Base-by-base conservation (phyloP, 2,113 vertebrate species). In the Alligator sinensis region DNA sequence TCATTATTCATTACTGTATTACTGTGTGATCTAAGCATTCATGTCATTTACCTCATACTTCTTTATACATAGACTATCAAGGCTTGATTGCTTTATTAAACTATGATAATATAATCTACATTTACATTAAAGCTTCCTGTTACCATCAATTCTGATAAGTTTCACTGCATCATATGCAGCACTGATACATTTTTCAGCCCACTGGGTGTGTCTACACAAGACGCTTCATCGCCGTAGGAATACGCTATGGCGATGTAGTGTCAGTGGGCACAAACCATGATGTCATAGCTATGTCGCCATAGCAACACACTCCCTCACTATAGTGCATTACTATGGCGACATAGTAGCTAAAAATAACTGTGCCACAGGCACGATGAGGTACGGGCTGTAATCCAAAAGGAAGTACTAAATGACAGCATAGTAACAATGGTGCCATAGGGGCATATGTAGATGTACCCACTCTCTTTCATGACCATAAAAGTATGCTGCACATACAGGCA, bases 11-110 rank as follows among this genome's bases (percentile, higher is more conserved):
- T 83, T 66, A 54, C 6, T 55, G 58, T 9, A 19, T n/a, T 30
- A 6, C 80, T 28, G 4, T 61, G 18, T 59, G 12, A 61, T 75
- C 54, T 93, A 30, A 78, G 13, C 5, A 34, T 18, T 76, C 11
- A 28, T 70, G 27, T 19, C 61, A 9, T 94, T 95, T 90, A 38
- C 85, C 28, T 91, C 87, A 34, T 89, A 76, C 88, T 87, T 93
- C 92, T 91, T 76, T 84, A 80, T 89, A 88, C 3, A 2, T 78
- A 68, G 72, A 66, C 75, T 82, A 28, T 82, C 93, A 77, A 70
- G 24, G 60, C 34, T 3, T 86, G 94, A 96, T 91, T 77, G 22
- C 70, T 94, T 94, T 94, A 34, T 92, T 95, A 92, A 70, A 66
- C 77, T 91, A 34, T 84, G n/a, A 81, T 95, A 85, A 82, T 80